Evolutionary conservation across 1,140 invertebrate genomes (phyloP), one percentile per base, ranked within the genome.

Genomic region (Mylabris phalerata): DNA sequence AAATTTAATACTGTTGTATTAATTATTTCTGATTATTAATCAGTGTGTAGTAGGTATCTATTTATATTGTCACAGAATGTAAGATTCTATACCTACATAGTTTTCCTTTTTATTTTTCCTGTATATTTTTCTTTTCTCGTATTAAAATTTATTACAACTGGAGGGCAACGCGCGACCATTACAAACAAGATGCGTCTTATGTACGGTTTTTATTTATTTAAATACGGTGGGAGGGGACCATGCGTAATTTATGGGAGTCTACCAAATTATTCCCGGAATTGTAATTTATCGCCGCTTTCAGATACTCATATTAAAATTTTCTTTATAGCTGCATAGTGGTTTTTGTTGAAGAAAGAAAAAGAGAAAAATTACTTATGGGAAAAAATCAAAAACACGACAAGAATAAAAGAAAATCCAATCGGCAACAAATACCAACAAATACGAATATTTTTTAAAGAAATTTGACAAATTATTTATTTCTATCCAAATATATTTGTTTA

Each of bases 41-140:
- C 48, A 42, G 55, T 32, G 0, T 32, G 7, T 19, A 19, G 19
- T 19, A 19, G 19, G 19, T 59, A 58, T 62, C 55, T 61, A 61
- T 61, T 61, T 61, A 61, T 48, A 61, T 57, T 61, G 59, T 61
- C 59, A 61, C 59, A 54, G 51, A 50, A 52, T 52, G 42, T 51
- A 51, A 60, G 55, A 55, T 11, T 42, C 52, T 60, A 19, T 48
- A 60, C 57, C 51, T 19, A 19, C 43, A 51, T 54, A 38, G 59
- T 46, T 56, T 48, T 39, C 26, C 32, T 50, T 60, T 60, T 60
- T 42, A 42, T 11, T 42, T 11, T 19, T 19, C 19, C 19, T 19
- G 19, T 19, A 19, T 19, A 19, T 19, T 19, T 19, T 19, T 19
- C 19, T 19, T 19, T 19, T 42, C 41, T 9, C 41, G 10, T 42